Percentiles rank a stretch among this genome's conserved stretches.
Evolutionary conservation across 2,888 invertebrate genomes (phyloP).

Genomic region (Selenia dentaria): DNA sequence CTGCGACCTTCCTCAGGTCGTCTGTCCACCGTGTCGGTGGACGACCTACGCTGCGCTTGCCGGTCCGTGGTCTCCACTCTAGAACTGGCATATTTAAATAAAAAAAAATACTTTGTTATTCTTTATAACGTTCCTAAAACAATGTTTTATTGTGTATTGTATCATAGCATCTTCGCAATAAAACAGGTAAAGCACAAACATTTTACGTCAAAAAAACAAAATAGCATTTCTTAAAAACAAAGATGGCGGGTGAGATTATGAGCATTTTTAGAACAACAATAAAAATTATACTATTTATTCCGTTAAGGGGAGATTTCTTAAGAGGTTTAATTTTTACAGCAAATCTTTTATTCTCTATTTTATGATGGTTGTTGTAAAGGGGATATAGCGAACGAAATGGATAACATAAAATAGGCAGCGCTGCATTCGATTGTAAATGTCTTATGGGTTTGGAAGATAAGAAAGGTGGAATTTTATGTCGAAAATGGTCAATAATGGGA

Average conservation of each 20-base stretch:
- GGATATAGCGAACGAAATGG: slow-evolving; percentile 65
- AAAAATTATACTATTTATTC: slow-evolving; percentile 68
- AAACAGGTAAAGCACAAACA: slow-evolving; percentile 22
- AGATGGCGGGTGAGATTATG: slow-evolving; percentile 56
- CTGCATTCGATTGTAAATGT: slow-evolving; percentile 64
- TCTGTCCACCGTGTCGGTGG: too few species aligned
- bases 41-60: too few species aligned
- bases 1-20: too few species aligned
- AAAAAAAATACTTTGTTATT: too few species aligned
- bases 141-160: not conserved
- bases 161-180: slow-evolving; percentile 13
- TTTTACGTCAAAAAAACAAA: slow-evolving; percentile 46
- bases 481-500: not conserved
- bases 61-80: too few species aligned
- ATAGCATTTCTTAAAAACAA: slow-evolving; percentile 47
- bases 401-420: slow-evolving; percentile 66
- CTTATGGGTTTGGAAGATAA: slow-evolving; percentile 21
- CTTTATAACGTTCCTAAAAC: not conserved
- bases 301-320: slow-evolving; percentile 65
- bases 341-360: slow-evolving; percentile 73
- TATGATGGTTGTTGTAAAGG: slow-evolving; percentile 65
- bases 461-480: slow-evolving; percentile 16
- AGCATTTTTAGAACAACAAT: slow-evolving; percentile 65
- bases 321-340: slow-evolving; percentile 79
- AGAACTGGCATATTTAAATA: too few species aligned